phyloP scores from a whole-genome alignment of 2,888 invertebrate species.

The Hirtodrosophila trivittata region DNA sequence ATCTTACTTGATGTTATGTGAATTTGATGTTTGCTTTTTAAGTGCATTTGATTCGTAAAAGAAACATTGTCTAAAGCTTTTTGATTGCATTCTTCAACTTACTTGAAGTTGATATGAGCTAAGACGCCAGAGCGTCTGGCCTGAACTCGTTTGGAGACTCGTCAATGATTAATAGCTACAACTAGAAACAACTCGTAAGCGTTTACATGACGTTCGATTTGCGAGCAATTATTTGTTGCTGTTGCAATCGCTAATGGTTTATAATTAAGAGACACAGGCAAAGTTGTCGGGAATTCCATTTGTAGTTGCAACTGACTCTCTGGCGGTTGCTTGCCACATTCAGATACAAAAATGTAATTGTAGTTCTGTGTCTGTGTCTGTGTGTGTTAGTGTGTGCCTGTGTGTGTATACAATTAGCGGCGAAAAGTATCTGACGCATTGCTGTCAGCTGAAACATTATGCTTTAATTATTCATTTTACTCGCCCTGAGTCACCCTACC shows the following conservation, averaged over 20 bases:
- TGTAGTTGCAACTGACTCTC: constrained; percentile 3
- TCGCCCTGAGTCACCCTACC: constrained; percentile 25
- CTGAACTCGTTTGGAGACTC: neutral
- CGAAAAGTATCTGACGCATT: no score
- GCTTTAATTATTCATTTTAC: constrained; percentile 50
- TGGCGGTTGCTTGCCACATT: constrained; percentile 15
- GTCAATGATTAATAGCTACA: constrained; percentile 44
- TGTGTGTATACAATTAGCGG: constrained; percentile 26
- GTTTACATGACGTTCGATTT: constrained; percentile 52
- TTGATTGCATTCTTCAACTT: no score
- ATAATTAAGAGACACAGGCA: constrained; percentile 43
- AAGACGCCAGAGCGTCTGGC: constrained; percentile 45
- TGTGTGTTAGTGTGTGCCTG: neutral
- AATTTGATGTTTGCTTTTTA: no score
- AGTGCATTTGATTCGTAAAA: no score
- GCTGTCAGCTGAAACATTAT: constrained; percentile 34
- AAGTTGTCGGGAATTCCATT: constrained; percentile 17
- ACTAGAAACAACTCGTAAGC: constrained; percentile 13
- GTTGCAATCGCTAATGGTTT: constrained; percentile 50
- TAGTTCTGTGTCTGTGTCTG: neutral
- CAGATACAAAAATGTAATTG: constrained; percentile 20
- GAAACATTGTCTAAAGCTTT: neutral
- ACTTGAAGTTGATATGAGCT: neutral
- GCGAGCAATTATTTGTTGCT: constrained; percentile 40
- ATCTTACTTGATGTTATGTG: no score